Conservation (phyloP, 2,797 vertebrate genomes). For the Melanotaenia nigrans region DNA sequence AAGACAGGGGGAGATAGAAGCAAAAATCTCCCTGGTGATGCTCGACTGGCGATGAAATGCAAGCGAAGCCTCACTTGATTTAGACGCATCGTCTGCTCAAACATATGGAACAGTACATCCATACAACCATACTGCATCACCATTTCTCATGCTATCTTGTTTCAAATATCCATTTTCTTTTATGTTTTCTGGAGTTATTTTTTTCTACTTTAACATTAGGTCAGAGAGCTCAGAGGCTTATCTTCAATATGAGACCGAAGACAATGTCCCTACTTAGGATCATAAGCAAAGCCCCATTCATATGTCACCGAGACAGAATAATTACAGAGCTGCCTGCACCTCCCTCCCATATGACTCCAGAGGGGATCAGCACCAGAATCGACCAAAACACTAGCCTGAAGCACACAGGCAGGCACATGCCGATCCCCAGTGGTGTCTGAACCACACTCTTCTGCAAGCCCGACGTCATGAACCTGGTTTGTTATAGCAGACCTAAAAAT, state of each 20-base stretch:
- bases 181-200: neutral
- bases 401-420: constrained; percentile 33
- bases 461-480: constrained; percentile 14
- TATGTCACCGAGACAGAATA: constrained; percentile 70
- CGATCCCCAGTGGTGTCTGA: constrained; percentile 31
- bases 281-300: constrained; percentile 59
- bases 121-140: constrained; percentile 14
- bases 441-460: constrained; percentile 15
- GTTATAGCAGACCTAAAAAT: constrained; percentile 51
- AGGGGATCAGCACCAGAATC: constrained; percentile 59
- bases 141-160: constrained; percentile 2
- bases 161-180: constrained; percentile 3
- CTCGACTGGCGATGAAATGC: constrained; percentile 19
- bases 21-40: constrained; percentile 49
- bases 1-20: constrained; percentile 32
- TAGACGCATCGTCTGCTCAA: constrained; percentile 7
- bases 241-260: constrained; percentile 24
- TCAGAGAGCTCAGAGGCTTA: constrained; percentile 18
- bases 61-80: constrained; percentile 26
- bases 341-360: constrained; percentile 62
- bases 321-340: constrained; percentile 68
- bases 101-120: constrained; percentile 8
- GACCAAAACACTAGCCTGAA: constrained; percentile 52
- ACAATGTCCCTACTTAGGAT: constrained; percentile 38
- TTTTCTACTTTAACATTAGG: constrained; percentile 1